Percentiles rank a stretch among this genome's conserved stretches.
These are phyloP conservation scores for Lycocerus yunnanus DNA, from an alignment of 2,888 invertebrate genomes.

Conservation along the genomic window DNA sequence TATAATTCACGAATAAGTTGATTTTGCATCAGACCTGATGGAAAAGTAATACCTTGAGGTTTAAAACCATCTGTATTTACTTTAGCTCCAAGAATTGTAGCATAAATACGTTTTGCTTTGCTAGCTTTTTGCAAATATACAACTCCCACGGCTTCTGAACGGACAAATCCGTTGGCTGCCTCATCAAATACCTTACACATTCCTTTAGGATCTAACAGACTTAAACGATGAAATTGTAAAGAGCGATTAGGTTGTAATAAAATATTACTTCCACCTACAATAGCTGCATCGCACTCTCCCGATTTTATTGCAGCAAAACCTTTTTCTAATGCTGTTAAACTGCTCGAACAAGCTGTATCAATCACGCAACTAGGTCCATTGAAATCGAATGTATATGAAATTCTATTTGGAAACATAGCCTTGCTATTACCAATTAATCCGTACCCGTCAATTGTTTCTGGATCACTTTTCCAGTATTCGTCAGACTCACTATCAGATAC, in stretches of 20 bases:
- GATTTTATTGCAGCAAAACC: conserved; percentile 78
- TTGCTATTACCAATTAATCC: conserved; percentile 91
- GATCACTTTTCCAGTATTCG: conserved; percentile 83
- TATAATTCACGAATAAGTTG: conserved; percentile 85
- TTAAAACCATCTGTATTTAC: conserved; percentile 94
- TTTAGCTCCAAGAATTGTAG: conserved; percentile 84
- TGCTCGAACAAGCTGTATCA: conserved; percentile 97
- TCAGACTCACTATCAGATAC: conserved; percentile 90
- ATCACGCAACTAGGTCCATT: conserved; percentile 93
- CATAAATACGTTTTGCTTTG: conserved; percentile 80
- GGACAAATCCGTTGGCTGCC: conserved; percentile 87
- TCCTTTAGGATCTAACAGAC: conserved; percentile 89
- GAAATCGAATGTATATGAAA: conserved; percentile 95
- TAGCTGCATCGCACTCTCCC: conserved; percentile 94
- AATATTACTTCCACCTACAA: conserved; percentile 92
- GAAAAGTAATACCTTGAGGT: conserved; percentile 87
- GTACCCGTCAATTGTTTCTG: conserved; percentile 88
- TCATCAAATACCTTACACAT: conserved; percentile 94
- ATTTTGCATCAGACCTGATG: conserved; percentile 80
- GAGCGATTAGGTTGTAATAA: conserved; percentile 89
- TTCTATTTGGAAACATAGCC: conserved; percentile 96
- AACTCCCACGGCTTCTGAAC: conserved; percentile 86
- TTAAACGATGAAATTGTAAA: conserved; percentile 90
- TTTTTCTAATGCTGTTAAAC: conserved; percentile 88
- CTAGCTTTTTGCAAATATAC: conserved; percentile 80